Evolutionary conservation across 2,797 vertebrate species (phyloP), one percentile per base, ranked within the genome.

Genomic region (Darevskia nairensis): DNA sequence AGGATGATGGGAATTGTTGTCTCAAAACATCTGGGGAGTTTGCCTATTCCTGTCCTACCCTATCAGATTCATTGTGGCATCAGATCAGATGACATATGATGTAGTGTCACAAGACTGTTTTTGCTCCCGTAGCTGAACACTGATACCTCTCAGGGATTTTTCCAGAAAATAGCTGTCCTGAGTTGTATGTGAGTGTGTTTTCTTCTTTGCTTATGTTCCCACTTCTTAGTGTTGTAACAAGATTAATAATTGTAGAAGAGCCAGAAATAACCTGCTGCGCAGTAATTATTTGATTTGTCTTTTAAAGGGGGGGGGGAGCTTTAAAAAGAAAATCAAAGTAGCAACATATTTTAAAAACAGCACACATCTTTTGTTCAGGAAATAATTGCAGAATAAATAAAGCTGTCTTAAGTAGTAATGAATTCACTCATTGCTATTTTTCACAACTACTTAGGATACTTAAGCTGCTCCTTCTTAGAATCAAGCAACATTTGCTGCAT

Each of bases 381-480:
- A 85, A 68, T 75, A 32, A 50, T 64, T 85, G n/a, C 55, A 64
- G 72, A 80, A 80, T 80, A 68, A 85, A 66, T 59, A 44, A 75
- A 64, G 66, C 35, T 80, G 25, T 32, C 13, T 81, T 6, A 84
- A 64, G 39, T 32, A 27, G 15, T 46, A 80, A 81, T 85, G 41
- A 85, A 85, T 76, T 50, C 11, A 75, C n/a, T 80, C 21, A 25
- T 59, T 29, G 21, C 17, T 85, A 29, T 68, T 80, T 74, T 85
- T 80, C 69, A 75, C 27, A 50, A 64, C 25, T 80, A 27, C 7
- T 29, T 71, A 19, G 44, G 55, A 29, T 41, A 79, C 25, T 74
- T 74, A 80, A 35, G 44, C 61, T 77, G 74, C 39, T 75, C 32
- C 23, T 74, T 71, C 44, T 78, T 89, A 50, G 10, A 66, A 89